Evolutionary conservation across 2,797 vertebrate genomes (phyloP), one percentile per base, ranked within the genome.

Genomic region (Enteromius thamalakanensis): DNA sequence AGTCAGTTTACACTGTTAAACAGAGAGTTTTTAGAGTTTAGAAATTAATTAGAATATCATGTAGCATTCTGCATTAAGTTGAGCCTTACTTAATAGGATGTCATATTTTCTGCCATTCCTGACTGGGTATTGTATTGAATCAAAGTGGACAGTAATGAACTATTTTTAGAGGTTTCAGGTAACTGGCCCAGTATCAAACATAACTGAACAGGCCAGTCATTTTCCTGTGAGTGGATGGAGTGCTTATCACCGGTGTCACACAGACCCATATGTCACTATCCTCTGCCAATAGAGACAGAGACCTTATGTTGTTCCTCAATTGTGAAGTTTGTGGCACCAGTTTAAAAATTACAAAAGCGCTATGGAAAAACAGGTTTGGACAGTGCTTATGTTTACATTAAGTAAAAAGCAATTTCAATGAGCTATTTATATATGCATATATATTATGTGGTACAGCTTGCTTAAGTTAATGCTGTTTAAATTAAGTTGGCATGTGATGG

Each of bases 261-360:
- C 74, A 64, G 26, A 81, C 81, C 83, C 88, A 87, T 86, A 89
- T 89, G 88, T 34, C 80, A 86, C 81, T 68, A 10, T 83, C 23
- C 67, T 71, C 51, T 89, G 86, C 85, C 88, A 87, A 40, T 55
- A 70, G 29, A 78, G 80, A 78, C 21, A 75, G 11, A 85, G 45
- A 78, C 68, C 55, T 72, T 81, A 49, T 82, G 70, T 29, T 82
- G 55, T n/a, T 70, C 53, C 32, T 64, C 11, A 76, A 29, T 9
- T 47, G 19, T 49, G 45, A 83, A 77, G 49, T 69, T 77, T 77
- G 62, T 32, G 34, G n/a, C 64, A 42, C 32, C 49, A 40, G 32
- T 55, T 75, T 42, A 12, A 60, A 70, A 70, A 80, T 23, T 8
- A 58, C 34, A 40, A 17, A 11, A 74, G 49, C 45, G 19, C 26